Base-by-base conservation (phyloP, 2,888 invertebrate genomes). In the Empis stercorea region DNA sequence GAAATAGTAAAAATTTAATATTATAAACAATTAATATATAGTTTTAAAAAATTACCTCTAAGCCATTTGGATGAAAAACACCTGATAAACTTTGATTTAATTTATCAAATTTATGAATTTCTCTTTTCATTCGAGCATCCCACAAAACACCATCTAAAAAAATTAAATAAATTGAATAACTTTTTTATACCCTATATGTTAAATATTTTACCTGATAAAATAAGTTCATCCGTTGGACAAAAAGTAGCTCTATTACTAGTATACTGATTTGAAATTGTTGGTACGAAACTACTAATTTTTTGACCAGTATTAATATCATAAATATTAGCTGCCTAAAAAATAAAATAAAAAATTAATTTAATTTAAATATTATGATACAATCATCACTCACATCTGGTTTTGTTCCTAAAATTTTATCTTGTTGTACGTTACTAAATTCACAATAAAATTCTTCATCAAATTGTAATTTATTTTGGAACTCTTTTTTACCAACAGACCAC, bases 21-120 rank as follows among this genome's bases (percentile, higher is more conserved):
- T 38, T 2, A 16, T 14, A 9, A n/a, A 34, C n/a, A 14, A n/a
- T n/a, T 34, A n/a, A 34, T 34, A n/a, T n/a, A 34, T n/a, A n/a
- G n/a, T 3, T 34, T 36, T 14, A 15, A 9, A 11, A 32, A 17
- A n/a, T 64, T 62, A 86, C 89, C 73, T 96, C 95, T 51, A 92
- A 73, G 1, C 94, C 94, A 64, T 91, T 92, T 0, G 95, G 95
- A 75, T 96, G 95, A 62, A 97, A 97, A 7, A 93, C 86, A 1
- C 96, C 97, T 62, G 91, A 95, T 48, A 94, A 80, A 38, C 85
- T 85, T 63, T 93, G 88, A 72, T 96, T 97, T 32, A 99, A 75
- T 68, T 97, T 97, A 71, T 99, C 99, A 63, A 99, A 89, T 66
- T 96, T 95, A 71, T 96, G 95, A 41, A 99, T 85, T 56, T 88